Evolutionary conservation across 2,797 vertebrate genomes (phyloP).

Genomic region (Falco biarmicus): DNA sequence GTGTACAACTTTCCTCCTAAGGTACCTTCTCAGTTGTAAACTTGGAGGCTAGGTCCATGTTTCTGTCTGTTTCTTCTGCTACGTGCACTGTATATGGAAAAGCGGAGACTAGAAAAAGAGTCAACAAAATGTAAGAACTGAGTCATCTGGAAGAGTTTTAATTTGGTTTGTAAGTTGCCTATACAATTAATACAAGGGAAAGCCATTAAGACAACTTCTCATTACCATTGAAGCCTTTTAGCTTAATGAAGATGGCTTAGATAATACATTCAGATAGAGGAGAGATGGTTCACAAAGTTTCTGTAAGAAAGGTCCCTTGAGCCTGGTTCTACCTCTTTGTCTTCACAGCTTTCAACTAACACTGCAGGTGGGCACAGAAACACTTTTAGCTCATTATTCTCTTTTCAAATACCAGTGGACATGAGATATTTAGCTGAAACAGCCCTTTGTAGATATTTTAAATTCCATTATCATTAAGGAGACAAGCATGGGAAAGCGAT

Average conservation of each 20-base stretch:
- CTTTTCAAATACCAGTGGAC: neutral
- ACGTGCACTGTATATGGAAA: neutral
- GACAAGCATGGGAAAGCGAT: neutral
- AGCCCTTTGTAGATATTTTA: neutral
- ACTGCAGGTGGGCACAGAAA: neutral
- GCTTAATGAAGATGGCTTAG: neutral
- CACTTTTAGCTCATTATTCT: neutral
- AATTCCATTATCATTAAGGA: neutral
- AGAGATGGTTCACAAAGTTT: neutral
- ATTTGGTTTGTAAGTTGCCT: neutral
- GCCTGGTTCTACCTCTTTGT: neutral
- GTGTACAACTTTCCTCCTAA: neutral
- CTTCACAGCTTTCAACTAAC: constrained; percentile 21
- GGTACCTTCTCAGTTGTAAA: neutral
- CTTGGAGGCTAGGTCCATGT: neutral
- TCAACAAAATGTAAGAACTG: neutral
- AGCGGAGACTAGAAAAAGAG: neutral
- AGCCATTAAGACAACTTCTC: neutral
- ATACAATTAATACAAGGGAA: neutral
- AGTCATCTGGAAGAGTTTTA: neutral
- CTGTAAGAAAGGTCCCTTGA: neutral
- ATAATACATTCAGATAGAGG: neutral
- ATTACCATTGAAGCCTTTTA: neutral
- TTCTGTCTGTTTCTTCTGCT: neutral
- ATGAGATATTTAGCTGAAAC: neutral